These are phyloP conservation scores for Macrobrachium nipponense DNA, from an alignment of 1,140 invertebrate species.

Conservation along the genomic window DNA sequence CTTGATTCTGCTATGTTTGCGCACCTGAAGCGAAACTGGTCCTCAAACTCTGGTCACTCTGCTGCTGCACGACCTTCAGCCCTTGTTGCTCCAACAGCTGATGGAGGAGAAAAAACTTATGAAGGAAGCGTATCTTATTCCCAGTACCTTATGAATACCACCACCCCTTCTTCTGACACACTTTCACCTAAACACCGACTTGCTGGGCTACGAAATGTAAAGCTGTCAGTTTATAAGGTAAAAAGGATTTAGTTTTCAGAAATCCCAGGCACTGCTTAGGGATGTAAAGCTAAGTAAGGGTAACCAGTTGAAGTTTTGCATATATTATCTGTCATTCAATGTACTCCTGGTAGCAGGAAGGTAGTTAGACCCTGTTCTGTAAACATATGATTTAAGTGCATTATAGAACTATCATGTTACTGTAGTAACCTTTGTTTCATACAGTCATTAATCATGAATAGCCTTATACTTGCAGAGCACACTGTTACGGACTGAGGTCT, in stretches of 20 bases:
- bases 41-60: slow-evolving; percentile 66
- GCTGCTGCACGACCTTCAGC: slow-evolving; percentile 23
- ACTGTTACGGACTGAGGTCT: too few relatives aligned
- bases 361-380: too few relatives aligned
- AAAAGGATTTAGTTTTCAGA: neutral
- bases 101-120: slow-evolving; percentile 27
- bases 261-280: too few relatives aligned
- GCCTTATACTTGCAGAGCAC: too few relatives aligned
- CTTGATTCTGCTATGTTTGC: slow-evolving; percentile 78
- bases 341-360: too few relatives aligned
- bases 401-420: too few relatives aligned
- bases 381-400: too few relatives aligned
- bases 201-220: slow-evolving; percentile 55
- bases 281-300: too few relatives aligned
- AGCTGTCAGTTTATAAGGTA: slow-evolving; percentile 54
- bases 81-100: slow-evolving; percentile 26
- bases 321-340: too few relatives aligned
- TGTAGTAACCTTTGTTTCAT: too few relatives aligned
- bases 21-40: slow-evolving; percentile 80
- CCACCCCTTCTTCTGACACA: slow-evolving; percentile 35
- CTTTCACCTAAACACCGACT: slow-evolving; percentile 41
- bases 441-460: too few relatives aligned
- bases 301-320: too few relatives aligned
- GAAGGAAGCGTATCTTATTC: slow-evolving; percentile 35
- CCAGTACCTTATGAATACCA: slow-evolving; percentile 55